A percentile compares a stretch with the other conserved stretches of the same genome.
phyloP scores from a whole-genome alignment of 2,888 invertebrate genomes.

The Nomada ruficornis region DNA sequence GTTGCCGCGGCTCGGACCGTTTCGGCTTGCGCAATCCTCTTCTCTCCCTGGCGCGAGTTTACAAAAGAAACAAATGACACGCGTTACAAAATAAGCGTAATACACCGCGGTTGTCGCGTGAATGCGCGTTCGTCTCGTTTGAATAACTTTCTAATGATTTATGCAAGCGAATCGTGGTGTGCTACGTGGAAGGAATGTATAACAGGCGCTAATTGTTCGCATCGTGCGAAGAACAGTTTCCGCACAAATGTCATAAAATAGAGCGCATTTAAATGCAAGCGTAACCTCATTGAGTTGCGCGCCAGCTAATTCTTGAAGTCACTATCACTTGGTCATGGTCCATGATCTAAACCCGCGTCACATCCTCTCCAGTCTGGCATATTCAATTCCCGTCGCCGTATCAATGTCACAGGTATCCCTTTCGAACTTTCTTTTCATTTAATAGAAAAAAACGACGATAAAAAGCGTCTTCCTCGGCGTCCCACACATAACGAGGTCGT shows the following conservation, averaged over 20 bases:
- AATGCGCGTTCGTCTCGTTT: constrained; percentile 30
- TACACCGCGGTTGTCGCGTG: constrained; percentile 19
- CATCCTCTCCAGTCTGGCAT: constrained; percentile 25
- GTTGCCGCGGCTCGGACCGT: constrained; percentile 21
- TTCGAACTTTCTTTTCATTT: constrained; percentile 31
- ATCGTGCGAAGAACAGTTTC: constrained; percentile 23
- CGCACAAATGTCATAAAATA: constrained; percentile 50
- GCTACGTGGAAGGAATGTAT: constrained; percentile 47
- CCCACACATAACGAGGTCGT: constrained; percentile 23
- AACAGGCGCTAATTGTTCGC: neutral
- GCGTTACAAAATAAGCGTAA: constrained; percentile 46
- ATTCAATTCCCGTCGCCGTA: neutral
- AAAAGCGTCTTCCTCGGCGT: constrained; percentile 8
- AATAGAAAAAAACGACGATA: constrained; percentile 5
- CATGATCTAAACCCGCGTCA: constrained; percentile 47
- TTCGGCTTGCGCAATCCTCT: constrained; percentile 42
- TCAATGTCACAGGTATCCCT: constrained; percentile 22
- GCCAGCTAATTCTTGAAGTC: constrained; percentile 59
- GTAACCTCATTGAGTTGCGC: constrained; percentile 45
- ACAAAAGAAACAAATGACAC: constrained; percentile 40
- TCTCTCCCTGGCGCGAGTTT: constrained; percentile 34
- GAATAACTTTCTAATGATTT: constrained; percentile 60
- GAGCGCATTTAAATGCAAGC: constrained; percentile 53
- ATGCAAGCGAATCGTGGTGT: constrained; percentile 51
- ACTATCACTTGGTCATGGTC: constrained; percentile 70